phyloP scores from a whole-genome alignment of 2,888 invertebrate species.

The Brenthis ino region DNA sequence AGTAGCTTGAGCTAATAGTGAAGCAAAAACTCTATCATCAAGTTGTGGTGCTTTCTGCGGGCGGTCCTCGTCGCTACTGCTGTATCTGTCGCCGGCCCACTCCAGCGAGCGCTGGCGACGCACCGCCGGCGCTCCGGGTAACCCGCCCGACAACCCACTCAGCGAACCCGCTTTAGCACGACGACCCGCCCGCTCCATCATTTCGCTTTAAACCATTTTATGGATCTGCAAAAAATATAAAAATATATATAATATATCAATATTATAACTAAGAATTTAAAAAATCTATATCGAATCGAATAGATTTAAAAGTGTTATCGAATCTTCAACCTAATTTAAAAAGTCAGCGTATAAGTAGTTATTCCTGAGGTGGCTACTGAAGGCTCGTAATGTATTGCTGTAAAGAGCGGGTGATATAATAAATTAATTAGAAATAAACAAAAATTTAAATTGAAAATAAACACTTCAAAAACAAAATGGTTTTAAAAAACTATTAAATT shows the following conservation, averaged over 20 bases:
- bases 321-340: too few species aligned
- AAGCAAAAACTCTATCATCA: conserved; percentile 79
- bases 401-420: too few species aligned
- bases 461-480: too few species aligned
- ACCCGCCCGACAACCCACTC: conserved; percentile 68
- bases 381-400: too few species aligned
- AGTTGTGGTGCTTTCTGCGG: conserved; percentile 76
- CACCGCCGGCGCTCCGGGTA: conserved; percentile 56
- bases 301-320: too few species aligned
- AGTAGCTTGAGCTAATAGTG: conserved; percentile 78
- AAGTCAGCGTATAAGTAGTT: too few species aligned
- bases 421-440: too few species aligned
- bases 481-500: conserved; percentile 21
- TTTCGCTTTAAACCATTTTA: conserved; percentile 65
- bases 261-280: background rate
- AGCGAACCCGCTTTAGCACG: conserved; percentile 74
- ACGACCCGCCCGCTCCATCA: conserved; percentile 75
- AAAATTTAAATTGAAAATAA: too few species aligned
- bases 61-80: conserved; percentile 80
- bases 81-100: conserved; percentile 82
- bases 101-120: conserved; percentile 82
- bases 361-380: too few species aligned
- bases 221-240: conserved; percentile 55
- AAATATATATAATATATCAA: conserved; percentile 3
- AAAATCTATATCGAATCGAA: background rate